Evolutionary conservation across 2,113 vertebrate genomes (phyloP), one percentile per base, ranked within the genome.

Genomic region (Microtus montanus): DNA sequence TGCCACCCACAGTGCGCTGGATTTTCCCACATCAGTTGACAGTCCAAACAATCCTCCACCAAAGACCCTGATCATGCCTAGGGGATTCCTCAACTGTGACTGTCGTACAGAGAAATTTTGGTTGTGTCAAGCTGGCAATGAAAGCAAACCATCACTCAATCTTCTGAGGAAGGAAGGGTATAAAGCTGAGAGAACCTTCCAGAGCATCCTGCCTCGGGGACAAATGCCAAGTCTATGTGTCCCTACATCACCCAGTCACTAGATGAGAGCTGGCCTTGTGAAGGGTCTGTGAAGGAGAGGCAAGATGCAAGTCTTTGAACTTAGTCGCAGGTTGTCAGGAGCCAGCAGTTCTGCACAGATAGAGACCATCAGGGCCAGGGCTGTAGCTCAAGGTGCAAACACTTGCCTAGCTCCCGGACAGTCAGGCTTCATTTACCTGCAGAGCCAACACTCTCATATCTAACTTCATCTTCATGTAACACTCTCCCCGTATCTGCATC

Each of bases 91-190:
- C 63, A 68, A 35, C 13, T 86, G 19, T 8, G 63, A 47, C 49
- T 52, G 49, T 52, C 49, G 0, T 14, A 52, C 28, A 12, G 9
- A 33, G 38, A 7, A 47, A 64, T 47, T 47, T 41, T 85, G 1
- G 17, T 22, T 85, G 41, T 7, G 6, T 47, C 41, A 24, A 35
- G 11, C 2, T 68, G 41, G 35, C 63, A 47, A 47, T 22, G 17
- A 61, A 26, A 33, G 38, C 28, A 47, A 66, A 33, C 82, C 9
- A 64, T 47, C 41, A 64, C 26, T 44, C 28, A 3, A 3, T 35
- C 49, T 86, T 11, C 3, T 0, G 12, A 20, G n/a, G 13, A 9
- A 28, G 3, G 22, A 70, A 14, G 24, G 17, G 11, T 70, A 4
- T 24, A 28, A 90, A 41, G 61, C 63, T 52, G 44, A 78, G n/a